phyloP scores from a whole-genome alignment of 2,888 invertebrate species.

The Anthophora plumipes region DNA sequence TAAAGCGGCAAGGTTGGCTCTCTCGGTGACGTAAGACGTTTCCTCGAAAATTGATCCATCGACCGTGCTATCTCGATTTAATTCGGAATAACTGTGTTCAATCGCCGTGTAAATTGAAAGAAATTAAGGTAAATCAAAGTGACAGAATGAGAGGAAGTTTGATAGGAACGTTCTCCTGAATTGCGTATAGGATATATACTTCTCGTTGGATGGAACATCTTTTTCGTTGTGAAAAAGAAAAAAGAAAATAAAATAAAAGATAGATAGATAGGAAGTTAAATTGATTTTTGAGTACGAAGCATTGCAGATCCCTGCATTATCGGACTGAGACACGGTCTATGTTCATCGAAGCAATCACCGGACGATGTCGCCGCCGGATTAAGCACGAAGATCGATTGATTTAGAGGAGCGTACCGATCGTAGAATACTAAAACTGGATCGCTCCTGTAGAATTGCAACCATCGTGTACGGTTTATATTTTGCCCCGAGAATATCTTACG shows the following conservation, averaged over 20 bases:
- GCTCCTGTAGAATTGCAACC: neutral
- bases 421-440: neutral
- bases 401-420: conserved; percentile 17
- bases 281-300: neutral
- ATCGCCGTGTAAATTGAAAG: neutral
- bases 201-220: too few species aligned
- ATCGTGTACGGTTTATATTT: too few species aligned
- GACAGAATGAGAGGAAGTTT: neutral
- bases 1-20: conserved; percentile 15
- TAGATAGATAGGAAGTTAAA: neutral
- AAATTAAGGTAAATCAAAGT: neutral
- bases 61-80: neutral
- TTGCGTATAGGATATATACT: too few species aligned
- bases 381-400: conserved; percentile 44
- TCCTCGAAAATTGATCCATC: neutral
- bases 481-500: too few species aligned
- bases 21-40: neutral
- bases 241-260: neutral
- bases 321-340: conserved; percentile 66
- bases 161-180: too few species aligned
- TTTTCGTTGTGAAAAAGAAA: too few species aligned
- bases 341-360: conserved; percentile 49
- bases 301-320: conserved; percentile 68
- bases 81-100: neutral
- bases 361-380: conserved; percentile 70